Evolutionary conservation across 1,140 invertebrate genomes (phyloP).

Genomic region (Pseudomyrmex cubaensis): DNA sequence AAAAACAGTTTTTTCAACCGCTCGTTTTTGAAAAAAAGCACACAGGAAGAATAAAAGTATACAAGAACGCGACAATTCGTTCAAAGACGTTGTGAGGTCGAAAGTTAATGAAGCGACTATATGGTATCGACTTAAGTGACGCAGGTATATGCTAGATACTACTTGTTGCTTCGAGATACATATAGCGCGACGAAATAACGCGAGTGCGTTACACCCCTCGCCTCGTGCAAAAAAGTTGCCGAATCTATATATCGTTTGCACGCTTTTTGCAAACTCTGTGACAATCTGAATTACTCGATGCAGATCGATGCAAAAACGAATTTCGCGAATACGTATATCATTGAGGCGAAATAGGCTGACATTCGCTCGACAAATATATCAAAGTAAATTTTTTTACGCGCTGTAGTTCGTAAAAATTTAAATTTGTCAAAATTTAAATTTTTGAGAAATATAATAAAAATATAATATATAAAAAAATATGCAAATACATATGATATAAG

Average conservation of each 20-base stretch:
- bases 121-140: conserved; percentile 65
- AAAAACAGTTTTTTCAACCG: too few relatives aligned
- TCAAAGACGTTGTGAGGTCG: neutral
- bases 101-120: conserved; percentile 58
- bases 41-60: neutral
- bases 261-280: neutral
- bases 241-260: neutral
- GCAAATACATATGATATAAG: too few relatives aligned
- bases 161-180: conserved; percentile 71
- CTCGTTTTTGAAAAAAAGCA: neutral
- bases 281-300: neutral
- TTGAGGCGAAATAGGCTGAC: neutral
- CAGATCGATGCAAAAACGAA: neutral
- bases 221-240: neutral
- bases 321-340: neutral
- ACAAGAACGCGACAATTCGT: neutral
- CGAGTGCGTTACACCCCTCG: neutral
- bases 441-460: neutral
- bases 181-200: conserved; percentile 35
- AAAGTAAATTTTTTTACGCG: neutral
- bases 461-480: neutral
- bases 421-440: neutral
- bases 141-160: conserved; percentile 59
- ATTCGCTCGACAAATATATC: neutral
- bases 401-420: neutral